Evolutionary conservation across 2,888 invertebrate genomes (phyloP).

Genomic region (Mythimna albipuncta): DNA sequence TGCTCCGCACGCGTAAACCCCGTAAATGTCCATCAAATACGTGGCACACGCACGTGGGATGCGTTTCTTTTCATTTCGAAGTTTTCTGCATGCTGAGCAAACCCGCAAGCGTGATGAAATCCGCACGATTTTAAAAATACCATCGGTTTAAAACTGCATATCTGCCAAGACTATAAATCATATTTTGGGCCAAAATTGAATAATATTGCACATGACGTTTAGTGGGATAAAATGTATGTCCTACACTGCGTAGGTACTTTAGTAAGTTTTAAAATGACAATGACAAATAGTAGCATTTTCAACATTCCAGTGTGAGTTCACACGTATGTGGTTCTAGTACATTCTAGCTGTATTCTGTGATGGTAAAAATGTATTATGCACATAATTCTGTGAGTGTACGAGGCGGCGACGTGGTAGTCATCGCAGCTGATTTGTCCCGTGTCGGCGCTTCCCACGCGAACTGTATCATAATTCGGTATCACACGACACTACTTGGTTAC

Average conservation of each 20-base stretch:
- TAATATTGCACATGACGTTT: conserved; percentile 26
- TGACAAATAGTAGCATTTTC: conserved; percentile 41
- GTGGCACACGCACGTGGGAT: no score
- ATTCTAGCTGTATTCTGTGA: conserved; percentile 29
- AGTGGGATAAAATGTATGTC: conserved; percentile 14
- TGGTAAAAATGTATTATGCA: conserved; percentile 60
- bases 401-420: conserved; percentile 67
- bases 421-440: conserved; percentile 73
- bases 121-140: no score
- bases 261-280: conserved; percentile 27
- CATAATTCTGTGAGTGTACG: conserved; percentile 45
- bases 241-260: conserved; percentile 7
- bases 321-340: conserved; percentile 28
- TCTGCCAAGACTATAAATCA: conserved; percentile 22
- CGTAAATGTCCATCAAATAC: no score
- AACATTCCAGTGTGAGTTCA: conserved; percentile 9
- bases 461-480: conserved; percentile 74
- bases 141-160: conserved; percentile 22
- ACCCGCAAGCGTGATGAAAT: no score
- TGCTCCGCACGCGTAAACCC: no score
- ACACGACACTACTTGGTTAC: conserved; percentile 74
- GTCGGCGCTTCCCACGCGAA: conserved; percentile 75
- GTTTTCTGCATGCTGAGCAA: no score
- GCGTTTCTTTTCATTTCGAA: no score
- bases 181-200: conserved; percentile 15